Percentiles rank a stretch among this genome's conserved stretches.
phyloP scores from a whole-genome alignment of 2,888 invertebrate genomes.

The Pterobdella sp. region DNA sequence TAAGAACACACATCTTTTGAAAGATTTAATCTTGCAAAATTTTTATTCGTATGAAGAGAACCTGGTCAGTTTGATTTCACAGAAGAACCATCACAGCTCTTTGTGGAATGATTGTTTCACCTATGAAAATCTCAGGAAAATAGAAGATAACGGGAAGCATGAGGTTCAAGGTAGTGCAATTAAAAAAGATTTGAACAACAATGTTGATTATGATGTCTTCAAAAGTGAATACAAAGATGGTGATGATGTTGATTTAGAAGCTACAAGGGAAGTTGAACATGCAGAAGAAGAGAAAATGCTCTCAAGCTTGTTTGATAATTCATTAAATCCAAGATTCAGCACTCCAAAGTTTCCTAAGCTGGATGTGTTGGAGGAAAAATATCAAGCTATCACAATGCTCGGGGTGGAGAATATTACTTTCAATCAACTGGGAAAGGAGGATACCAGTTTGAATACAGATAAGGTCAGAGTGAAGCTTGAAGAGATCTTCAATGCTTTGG shows the following conservation, averaged over 20 bases:
- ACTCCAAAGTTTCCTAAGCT: constrained; percentile 6
- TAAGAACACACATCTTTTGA: neutral
- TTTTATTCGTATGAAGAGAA: neutral
- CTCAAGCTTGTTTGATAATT: neutral
- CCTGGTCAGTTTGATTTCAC: neutral
- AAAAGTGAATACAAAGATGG: neutral
- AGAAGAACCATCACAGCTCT: neutral
- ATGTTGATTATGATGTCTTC: neutral
- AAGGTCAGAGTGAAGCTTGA: neutral
- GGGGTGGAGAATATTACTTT: neutral
- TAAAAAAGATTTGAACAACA: neutral
- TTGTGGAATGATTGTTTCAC: neutral
- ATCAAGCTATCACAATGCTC: neutral
- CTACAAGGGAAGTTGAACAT: neutral
- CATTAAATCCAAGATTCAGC: neutral
- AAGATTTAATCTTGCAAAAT: neutral
- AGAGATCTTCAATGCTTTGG: too few relatives aligned
- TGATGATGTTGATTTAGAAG: neutral
- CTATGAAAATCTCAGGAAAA: neutral
- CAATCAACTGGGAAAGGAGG: neutral
- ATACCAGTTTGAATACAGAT: too few relatives aligned
- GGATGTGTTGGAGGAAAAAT: neutral
- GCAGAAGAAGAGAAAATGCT: neutral
- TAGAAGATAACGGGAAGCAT: neutral
- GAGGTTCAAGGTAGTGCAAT: neutral